Evolutionary conservation across 2,113 vertebrate species (phyloP).

Genomic region (Channa argus): DNA sequence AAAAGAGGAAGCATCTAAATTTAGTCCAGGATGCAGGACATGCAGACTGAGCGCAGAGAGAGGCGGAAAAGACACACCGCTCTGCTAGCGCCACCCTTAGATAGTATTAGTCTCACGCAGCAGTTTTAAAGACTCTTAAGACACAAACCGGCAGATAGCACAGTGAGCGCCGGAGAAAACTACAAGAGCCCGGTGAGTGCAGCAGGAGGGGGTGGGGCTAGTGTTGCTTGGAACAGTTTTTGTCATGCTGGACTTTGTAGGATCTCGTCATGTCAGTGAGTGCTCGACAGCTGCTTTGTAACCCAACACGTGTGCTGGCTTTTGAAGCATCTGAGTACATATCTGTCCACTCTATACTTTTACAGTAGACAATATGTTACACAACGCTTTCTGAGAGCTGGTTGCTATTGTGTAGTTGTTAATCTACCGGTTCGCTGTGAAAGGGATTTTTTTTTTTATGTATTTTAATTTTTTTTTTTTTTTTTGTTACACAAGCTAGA

Average conservation of each 20-base stretch:
- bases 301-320: slow-evolving; percentile 47
- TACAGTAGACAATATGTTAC: slow-evolving; percentile 15
- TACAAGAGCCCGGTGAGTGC: slow-evolving; percentile 67
- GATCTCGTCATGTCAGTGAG: slow-evolving; percentile 50
- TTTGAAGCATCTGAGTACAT: slow-evolving; percentile 44
- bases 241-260: slow-evolving; percentile 19
- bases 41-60: slow-evolving; percentile 32
- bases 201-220: neutral
- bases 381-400: neutral
- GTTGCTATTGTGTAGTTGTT: neutral
- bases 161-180: slow-evolving; percentile 34
- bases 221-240: slow-evolving; percentile 9
- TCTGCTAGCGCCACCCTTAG: slow-evolving; percentile 67
- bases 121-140: slow-evolving; percentile 23
- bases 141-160: neutral
- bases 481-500: neutral
- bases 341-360: slow-evolving; percentile 29
- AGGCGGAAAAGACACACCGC: slow-evolving; percentile 35
- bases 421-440: neutral
- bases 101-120: slow-evolving; percentile 33
- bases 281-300: slow-evolving; percentile 67
- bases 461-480: too few relatives aligned
- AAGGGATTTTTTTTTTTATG: neutral
- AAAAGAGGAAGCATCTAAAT: slow-evolving; percentile 62
- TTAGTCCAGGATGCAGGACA: slow-evolving; percentile 70